phyloP scores from a whole-genome alignment of 2,797 vertebrate genomes.

The Anabacerthia variegaticeps region DNA sequence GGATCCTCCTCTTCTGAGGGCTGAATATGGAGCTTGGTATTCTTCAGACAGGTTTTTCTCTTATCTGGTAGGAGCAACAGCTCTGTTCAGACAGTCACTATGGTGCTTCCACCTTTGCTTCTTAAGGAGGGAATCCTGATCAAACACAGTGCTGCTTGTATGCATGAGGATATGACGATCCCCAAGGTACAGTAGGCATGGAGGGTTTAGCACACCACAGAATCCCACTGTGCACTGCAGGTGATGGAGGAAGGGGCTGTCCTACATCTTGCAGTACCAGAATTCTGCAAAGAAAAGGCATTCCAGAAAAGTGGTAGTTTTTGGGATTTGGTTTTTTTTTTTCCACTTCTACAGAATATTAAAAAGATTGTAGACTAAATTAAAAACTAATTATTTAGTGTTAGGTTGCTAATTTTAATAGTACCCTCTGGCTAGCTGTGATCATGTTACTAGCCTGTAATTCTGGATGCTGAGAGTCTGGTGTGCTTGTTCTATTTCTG shows the following conservation, averaged over 20 bases:
- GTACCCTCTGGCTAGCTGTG: not conserved
- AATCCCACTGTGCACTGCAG: not conserved
- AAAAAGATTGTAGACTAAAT: slow-evolving; percentile 13
- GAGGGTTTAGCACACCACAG: not conserved
- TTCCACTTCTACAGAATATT: not conserved
- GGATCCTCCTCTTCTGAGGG: not conserved
- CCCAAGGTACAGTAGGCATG: not conserved
- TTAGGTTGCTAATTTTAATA: not conserved
- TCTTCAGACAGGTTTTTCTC: not conserved
- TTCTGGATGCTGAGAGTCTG: not conserved
- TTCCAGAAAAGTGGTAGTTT: not conserved
- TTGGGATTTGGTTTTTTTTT: not conserved
- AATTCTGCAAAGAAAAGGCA: not conserved
- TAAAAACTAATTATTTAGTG: not conserved
- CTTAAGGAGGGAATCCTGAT: not conserved
- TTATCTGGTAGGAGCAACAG: not conserved
- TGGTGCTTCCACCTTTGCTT: not conserved
- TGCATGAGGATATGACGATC: not conserved
- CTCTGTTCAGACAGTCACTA: not conserved
- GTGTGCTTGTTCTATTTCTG: not conserved
- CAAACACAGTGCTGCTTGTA: not conserved
- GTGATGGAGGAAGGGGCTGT: not conserved
- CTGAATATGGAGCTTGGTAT: not conserved
- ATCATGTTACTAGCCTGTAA: not conserved
- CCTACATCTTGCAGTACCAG: not conserved